Conservation (phyloP, 2,113 vertebrate species). For the Actenoides lindsayi region DNA sequence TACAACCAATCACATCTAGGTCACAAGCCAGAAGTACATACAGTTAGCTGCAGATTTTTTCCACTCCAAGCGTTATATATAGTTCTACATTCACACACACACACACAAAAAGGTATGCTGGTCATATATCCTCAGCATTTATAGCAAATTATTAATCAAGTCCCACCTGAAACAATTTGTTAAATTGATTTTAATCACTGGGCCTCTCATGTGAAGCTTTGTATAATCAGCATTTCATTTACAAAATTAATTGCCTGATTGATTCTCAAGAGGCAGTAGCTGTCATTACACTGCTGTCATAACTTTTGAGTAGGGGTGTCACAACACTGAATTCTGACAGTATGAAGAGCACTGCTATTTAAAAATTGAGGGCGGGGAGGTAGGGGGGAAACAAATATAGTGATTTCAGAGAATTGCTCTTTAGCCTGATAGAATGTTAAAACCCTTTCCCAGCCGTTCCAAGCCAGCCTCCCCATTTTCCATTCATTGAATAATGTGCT, state of each 20-base stretch:
- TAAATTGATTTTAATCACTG: conserved; percentile 90
- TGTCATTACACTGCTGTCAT: conserved; percentile 85
- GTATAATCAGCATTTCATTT: conserved; percentile 91
- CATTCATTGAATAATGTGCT: conserved; percentile 44
- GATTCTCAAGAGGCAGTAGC: conserved; percentile 85
- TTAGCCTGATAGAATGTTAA: conserved; percentile 18
- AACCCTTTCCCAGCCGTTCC: conserved; percentile 11
- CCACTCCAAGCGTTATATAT: background rate
- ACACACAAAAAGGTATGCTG: conserved; percentile 73
- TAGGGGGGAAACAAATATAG: conserved; percentile 65
- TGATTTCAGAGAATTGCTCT: conserved; percentile 57
- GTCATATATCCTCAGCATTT: conserved; percentile 80
- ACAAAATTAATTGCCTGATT: conserved; percentile 90
- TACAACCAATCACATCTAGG: conserved; percentile 15
- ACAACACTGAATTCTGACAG: conserved; percentile 81
- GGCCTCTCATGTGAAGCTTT: conserved; percentile 87
- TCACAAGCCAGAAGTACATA: conserved; percentile 44
- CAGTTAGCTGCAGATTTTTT: background rate
- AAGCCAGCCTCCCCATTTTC: conserved; percentile 21
- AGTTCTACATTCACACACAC: conserved; percentile 27
- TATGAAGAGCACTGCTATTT: conserved; percentile 80
- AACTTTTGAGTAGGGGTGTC: conserved; percentile 85
- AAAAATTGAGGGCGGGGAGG: conserved; percentile 70
- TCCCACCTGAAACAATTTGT: conserved; percentile 89
- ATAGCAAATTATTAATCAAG: conserved; percentile 86